Evolutionary conservation across 2,888 invertebrate species (phyloP), one percentile per base, ranked within the genome.

Genomic region (Heliconius ismenius): DNA sequence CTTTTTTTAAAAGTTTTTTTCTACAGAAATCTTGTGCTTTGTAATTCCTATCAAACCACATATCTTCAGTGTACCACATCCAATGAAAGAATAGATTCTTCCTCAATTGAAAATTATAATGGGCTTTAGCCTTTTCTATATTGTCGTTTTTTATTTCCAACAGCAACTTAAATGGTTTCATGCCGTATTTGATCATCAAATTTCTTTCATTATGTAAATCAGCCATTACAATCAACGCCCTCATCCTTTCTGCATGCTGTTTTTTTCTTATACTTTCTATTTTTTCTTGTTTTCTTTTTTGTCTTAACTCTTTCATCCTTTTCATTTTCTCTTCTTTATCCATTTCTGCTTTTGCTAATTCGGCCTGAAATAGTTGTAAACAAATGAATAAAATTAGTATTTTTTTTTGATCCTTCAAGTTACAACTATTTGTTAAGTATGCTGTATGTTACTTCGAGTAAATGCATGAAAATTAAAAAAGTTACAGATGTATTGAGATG

Each of bases 271-370:
- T 95, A 83, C 94, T 95, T 39, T 96, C 95, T 82, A 95, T 90
- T 86, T 95, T 95, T 84, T 96, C 95, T 81, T 91, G 94, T 76
- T 92, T 95, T 28, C 95, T 92, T 83, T 95, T 95, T 79, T 96
- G 95, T 83, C 95, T 95, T 58, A 96, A 92, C 78, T 96, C 95
- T 84, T 95, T 94, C 11, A 95, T 92, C 76, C 95, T 92, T 84
- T 95, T 92, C 28, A 91, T 90, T 86, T 96, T 95, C 69, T 95
- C 95, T 87, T 96, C 95, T 84, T 96, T 95, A 77, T 96, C 95
- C 88, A 95, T 90, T 86, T 92, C 92, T 77, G 93, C 92, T 84
- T 93, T 94, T 26, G 93, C 92, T 80, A 94, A 78, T 82, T 93
- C 93, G 67, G 90, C 91, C 94, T 94, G 13, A 67, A 67, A 67